Conservation (phyloP, 1,140 invertebrate species). For the Lepidurus arcticus region DNA sequence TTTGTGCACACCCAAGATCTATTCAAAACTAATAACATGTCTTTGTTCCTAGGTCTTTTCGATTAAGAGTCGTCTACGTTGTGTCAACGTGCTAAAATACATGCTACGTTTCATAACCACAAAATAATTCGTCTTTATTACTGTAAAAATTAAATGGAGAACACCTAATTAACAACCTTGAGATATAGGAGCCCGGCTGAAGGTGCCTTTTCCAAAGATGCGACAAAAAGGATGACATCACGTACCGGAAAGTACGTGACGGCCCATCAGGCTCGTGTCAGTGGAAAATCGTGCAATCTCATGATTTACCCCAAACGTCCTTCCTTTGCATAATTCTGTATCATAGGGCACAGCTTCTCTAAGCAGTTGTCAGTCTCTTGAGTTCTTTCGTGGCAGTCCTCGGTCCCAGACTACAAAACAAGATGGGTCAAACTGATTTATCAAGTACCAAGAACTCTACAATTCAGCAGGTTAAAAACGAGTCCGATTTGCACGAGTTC, state of each 20-base stretch:
- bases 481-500: background rate
- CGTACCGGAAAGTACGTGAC: background rate
- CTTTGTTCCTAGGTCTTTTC: conserved; percentile 37
- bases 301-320: background rate
- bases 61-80: conserved; percentile 34
- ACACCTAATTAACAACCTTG: background rate
- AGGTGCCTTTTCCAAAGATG: background rate
- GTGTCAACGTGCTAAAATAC: background rate
- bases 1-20: too few species aligned
- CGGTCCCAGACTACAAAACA: background rate
- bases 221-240: background rate
- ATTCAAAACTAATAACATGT: background rate
- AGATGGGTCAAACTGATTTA: background rate
- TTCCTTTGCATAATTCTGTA: background rate
- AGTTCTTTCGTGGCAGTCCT: background rate
- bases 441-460: background rate
- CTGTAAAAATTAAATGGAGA: background rate
- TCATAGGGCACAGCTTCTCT: background rate
- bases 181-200: background rate
- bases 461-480: background rate
- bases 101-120: background rate
- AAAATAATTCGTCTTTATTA: background rate
- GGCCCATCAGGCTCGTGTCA: background rate
- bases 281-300: background rate
- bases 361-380: background rate